Evolutionary conservation across 2,888 invertebrate genomes (phyloP).

Genomic region (Cryptus armator): DNA sequence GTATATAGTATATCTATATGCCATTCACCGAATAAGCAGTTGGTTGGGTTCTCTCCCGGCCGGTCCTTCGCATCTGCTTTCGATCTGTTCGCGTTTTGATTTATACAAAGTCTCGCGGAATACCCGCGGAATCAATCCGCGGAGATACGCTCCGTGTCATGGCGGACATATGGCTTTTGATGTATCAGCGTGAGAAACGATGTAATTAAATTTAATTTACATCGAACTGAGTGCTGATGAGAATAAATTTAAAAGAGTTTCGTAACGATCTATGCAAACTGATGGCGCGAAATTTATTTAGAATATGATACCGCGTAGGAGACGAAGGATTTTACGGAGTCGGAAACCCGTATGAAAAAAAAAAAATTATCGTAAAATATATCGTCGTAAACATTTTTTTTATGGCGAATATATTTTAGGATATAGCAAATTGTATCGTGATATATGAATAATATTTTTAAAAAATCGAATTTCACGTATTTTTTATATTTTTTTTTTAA

Average conservation of each 20-base stretch:
- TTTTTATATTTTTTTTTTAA: no score
- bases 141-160: not conserved
- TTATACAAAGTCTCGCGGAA: conserved; percentile 50
- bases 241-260: not conserved
- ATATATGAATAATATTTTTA: no score
- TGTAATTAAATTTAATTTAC: conserved; percentile 18
- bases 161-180: not conserved
- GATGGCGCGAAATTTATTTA: not conserved
- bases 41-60: conserved; percentile 17
- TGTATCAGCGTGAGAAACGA: conserved; percentile 32
- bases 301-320: not conserved
- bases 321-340: not conserved
- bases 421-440: no score
- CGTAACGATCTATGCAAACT: not conserved
- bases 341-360: not conserved
- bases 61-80: conserved; percentile 32
- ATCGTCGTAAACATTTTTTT: no score
- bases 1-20: not conserved
- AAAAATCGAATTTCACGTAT: no score
- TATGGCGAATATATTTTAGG: no score
- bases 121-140: conserved; percentile 33
- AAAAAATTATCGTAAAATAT: not conserved
- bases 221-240: not conserved
- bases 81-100: conserved; percentile 60
- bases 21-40: conserved; percentile 46